Percentiles rank a stretch among this genome's conserved stretches.
These are phyloP conservation scores for Plebejus argus DNA, from an alignment of 2,888 invertebrate genomes.

Conservation along the genomic window DNA sequence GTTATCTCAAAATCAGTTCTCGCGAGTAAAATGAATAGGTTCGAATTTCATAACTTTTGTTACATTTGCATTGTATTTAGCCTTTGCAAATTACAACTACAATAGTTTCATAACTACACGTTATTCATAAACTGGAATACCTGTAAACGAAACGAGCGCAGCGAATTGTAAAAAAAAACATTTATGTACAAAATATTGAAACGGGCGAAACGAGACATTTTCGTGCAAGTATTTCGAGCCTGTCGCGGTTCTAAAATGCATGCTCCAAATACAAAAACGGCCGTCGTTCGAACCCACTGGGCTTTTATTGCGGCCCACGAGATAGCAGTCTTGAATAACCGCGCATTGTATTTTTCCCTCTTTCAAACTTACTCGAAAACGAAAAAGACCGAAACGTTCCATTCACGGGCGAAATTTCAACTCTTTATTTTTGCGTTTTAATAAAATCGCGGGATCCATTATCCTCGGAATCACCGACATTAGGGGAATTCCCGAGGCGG, in stretches of 20 bases:
- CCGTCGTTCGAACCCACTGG: constrained; percentile 55
- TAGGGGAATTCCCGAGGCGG: constrained; percentile 38
- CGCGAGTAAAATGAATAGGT: neutral
- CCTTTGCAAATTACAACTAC: neutral
- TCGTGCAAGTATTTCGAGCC: constrained; percentile 36
- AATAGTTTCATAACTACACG: neutral
- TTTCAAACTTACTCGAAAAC: constrained; percentile 29
- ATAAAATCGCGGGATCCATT: constrained; percentile 33
- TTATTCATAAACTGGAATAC: neutral
- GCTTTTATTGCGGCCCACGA: constrained; percentile 63
- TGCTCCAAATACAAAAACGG: constrained; percentile 59
- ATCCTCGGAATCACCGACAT: constrained; percentile 37
- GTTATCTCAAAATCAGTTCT: neutral
- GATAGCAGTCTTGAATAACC: constrained; percentile 56
- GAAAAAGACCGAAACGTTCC: constrained; percentile 22
- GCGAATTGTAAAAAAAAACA: constrained; percentile 1
- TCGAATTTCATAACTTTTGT: neutral
- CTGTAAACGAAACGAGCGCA: neutral
- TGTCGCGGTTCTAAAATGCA: constrained; percentile 63
- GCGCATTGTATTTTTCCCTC: constrained; percentile 37
- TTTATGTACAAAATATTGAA: constrained; percentile 28
- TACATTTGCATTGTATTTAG: neutral
- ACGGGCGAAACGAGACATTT: constrained; percentile 23
- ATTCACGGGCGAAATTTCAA: constrained; percentile 32
- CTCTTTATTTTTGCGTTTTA: constrained; percentile 43